Evolutionary conservation across 2,888 invertebrate genomes (phyloP), one percentile per base, ranked within the genome.

Genomic region (Xanthia togata): DNA sequence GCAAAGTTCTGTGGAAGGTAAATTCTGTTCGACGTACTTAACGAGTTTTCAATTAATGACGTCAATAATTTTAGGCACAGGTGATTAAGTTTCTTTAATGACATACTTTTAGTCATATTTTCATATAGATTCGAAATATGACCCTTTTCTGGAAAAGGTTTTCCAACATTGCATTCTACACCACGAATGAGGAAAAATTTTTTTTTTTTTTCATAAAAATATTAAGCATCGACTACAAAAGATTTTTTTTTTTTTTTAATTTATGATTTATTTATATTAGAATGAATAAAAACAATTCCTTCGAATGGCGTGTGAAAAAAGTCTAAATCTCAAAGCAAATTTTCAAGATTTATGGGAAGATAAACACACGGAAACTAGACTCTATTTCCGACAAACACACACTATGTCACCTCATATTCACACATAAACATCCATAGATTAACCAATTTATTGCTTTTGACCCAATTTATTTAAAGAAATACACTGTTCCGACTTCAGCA

Each of bases 31-130:
- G 50, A 57, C 59, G 76, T 70, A 70, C 79, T 70, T 67, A 83
- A 83, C 70, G 69, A 82, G 82, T 79, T 79, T 82, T 60, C 70
- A 79, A 84, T 73, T 79, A 74, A 80, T 82, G 53, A 47, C 70
- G 47, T 77, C 65, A 79, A 79, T 79, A 76, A 82, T 79, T 65
- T 65, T 60, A 14, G 14, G 31, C 14, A 62, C 59, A 55, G 60
- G 60, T 64, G 55, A 65, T 65, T 55, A 20, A 11, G 11, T 65
- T 69, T 44, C 2, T 41, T 47, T 35, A 14, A 47, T 74, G 11
- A 50, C 20, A 0, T 60, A 20, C 0, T 63, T 71, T 38, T 2
- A 11, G 4, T 20, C 2, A 31, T 74, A 20, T 26, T 31, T 47
- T 35, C 2, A 53, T 1, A 26, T n/a, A 47, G 6, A 8, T 20